A percentile compares a stretch with the other conserved stretches of the same genome.
Evolutionary conservation across 2,113 vertebrate species (phyloP).

Genomic region (Coregonus clupeaformis): DNA sequence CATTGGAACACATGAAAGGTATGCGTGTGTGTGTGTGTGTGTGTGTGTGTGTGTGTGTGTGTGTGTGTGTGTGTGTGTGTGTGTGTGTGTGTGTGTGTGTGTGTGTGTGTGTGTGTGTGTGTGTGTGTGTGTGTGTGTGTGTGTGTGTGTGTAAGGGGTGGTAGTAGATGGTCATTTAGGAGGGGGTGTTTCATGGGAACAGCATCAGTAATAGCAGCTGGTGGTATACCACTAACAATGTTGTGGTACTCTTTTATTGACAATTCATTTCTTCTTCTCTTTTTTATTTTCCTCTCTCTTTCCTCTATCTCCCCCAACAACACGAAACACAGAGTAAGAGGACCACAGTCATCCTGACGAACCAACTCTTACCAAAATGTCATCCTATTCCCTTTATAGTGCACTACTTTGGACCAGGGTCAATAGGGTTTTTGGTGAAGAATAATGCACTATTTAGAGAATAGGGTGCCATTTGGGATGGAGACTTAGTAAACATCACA

Average conservation of each 20-base stretch:
- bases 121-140: not conserved
- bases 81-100: conserved; percentile 5
- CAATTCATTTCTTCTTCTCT: conserved; percentile 73
- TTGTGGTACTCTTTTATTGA: conserved; percentile 71
- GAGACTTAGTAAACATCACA: conserved; percentile 47
- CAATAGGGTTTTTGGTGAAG: too few relatives aligned
- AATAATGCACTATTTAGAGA: too few relatives aligned
- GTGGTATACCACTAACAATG: conserved; percentile 75
- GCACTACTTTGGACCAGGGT: too few relatives aligned
- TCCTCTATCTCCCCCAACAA: conserved; percentile 13
- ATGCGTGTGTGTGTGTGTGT: conserved; percentile 9
- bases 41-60: too few relatives aligned
- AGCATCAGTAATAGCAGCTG: conserved; percentile 65
- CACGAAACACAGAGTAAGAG: conserved; percentile 11
- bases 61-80: too few relatives aligned
- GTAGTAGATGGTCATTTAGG: conserved; percentile 24
- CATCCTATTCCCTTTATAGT: too few relatives aligned
- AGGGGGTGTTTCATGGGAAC: conserved; percentile 71
- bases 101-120: too few relatives aligned
- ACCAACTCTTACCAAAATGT: not conserved
- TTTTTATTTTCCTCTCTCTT: conserved; percentile 44
- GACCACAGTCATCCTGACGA: conserved; percentile 51
- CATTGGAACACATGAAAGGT: conserved; percentile 12
- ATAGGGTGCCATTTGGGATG: too few relatives aligned
- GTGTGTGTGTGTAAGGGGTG: conserved; percentile 12